A percentile compares a stretch with the other conserved stretches of the same genome.
Evolutionary conservation across 2,797 vertebrate genomes (phyloP).

Genomic region (Pseudochirops corinnae): DNA sequence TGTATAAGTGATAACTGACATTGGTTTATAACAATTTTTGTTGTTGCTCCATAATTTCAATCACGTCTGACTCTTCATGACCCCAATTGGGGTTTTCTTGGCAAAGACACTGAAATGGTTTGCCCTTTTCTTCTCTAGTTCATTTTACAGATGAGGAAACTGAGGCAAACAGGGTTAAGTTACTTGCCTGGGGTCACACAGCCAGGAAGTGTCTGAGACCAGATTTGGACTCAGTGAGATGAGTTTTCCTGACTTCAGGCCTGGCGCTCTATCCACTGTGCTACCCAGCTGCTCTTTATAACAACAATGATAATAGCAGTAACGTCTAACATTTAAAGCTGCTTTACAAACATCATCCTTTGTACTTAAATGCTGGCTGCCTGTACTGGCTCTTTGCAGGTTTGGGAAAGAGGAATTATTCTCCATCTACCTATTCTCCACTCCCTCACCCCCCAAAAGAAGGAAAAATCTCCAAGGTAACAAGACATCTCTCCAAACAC

Average conservation of each 20-base stretch:
- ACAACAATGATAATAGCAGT: background rate
- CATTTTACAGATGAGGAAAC: background rate
- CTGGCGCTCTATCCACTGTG: background rate
- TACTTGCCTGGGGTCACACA: background rate
- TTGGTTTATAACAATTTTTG: background rate
- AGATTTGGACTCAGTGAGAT: background rate
- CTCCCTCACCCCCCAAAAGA: background rate
- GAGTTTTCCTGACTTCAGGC: background rate
- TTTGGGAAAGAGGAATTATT: background rate
- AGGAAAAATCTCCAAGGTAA: slow-evolving; percentile 6
- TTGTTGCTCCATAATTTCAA: background rate
- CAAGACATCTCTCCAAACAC: background rate
- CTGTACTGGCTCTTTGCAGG: background rate
- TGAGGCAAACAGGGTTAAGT: background rate
- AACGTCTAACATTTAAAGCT: background rate
- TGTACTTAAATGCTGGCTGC: background rate
- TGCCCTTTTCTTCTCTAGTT: background rate
- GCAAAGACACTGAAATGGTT: background rate
- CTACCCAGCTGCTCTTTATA: background rate
- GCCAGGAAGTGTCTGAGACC: background rate
- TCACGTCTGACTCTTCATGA: background rate
- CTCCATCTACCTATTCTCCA: too few relatives aligned
- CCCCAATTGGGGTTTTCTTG: background rate
- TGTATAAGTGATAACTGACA: background rate
- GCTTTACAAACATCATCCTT: background rate